Evolutionary conservation across 2,113 vertebrate genomes (phyloP).

Genomic region (Pomatostomus ruficeps): DNA sequence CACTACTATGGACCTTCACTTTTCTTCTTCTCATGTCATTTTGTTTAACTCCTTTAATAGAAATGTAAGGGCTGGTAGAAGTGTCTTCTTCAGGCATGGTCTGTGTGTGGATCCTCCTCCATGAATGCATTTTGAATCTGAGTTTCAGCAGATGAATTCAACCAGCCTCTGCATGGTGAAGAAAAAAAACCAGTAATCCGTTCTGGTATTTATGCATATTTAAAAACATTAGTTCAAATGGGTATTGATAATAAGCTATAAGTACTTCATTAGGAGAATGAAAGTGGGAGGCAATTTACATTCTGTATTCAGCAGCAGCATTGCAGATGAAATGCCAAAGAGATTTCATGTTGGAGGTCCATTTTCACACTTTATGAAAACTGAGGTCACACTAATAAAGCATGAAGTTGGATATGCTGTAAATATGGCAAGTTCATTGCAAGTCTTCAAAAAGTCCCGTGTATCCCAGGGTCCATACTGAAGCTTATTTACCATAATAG

Average conservation of each 20-base stretch:
- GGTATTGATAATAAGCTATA: neutral
- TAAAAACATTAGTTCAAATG: conserved; percentile 16
- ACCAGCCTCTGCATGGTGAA: neutral
- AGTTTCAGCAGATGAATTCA: neutral
- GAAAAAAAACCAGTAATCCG: neutral
- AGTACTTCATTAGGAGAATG: neutral
- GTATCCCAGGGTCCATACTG: neutral
- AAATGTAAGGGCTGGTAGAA: neutral
- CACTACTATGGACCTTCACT: neutral
- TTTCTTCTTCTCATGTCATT: neutral
- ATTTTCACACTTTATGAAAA: conserved; percentile 9
- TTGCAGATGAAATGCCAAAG: neutral
- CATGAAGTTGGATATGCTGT: neutral
- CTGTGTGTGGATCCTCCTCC: neutral
- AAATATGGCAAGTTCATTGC: neutral
- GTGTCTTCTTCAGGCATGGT: neutral
- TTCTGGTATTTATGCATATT: neutral
- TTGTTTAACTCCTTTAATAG: neutral
- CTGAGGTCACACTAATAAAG: conserved; percentile 1
- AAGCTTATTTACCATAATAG: neutral
- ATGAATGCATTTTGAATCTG: neutral
- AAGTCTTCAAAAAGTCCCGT: neutral
- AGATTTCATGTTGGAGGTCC: neutral
- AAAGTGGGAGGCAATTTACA: neutral
- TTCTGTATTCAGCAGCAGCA: neutral